Base-by-base conservation (phyloP, 2,888 invertebrate genomes). In the Drosophila paranaensis region DNA sequence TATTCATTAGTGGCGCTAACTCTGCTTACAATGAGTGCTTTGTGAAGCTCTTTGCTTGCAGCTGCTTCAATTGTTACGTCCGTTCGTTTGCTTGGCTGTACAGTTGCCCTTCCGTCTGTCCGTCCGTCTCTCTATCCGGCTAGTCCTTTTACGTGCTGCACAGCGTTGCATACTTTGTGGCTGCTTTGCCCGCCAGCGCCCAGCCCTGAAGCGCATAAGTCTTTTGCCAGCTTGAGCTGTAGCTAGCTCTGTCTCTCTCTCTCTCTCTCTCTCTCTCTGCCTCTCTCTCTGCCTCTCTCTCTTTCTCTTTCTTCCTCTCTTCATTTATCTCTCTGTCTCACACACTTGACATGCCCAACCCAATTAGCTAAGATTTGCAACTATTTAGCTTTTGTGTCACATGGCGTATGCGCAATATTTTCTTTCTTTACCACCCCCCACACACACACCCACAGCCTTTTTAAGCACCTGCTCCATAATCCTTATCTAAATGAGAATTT, bases 401-500 rank as follows among this genome's bases (percentile, higher is more conserved):
- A 71, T 48, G 71, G 50, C 81, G 81, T 68, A 83, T 83, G 60
- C 79, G 60, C 55, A 78, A 68, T 78, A 62, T 64, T 35, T 25
- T 9, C 14, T 35, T 25, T 9, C 14, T 14, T 25, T 25, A 0
- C 20, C 43, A 0, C 20, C 20, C 43, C 6, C 6, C 3, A 2
- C 27, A 27, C n/a, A 20, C 20, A 27, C 27, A 4, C 27, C 27
- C 43, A 48, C 43, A 48, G n/a, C 2, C n/a, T 9, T 48, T 33
- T 43, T 5, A 20, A 43, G 10, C 1, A 4, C 20, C 11, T 30
- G n/a, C 50, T 33, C 1, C 11, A 16, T 33, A 33, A 50, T 11
- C 8, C 16, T 35, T 35, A 35, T 35, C 33, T 50, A 50, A 33
- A 50, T 50, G 35, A 20, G 16, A 35, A 50, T 50, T 50, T 48